Base-by-base conservation (phyloP, 2,797 vertebrate species). In the Sebastes cheni region DNA sequence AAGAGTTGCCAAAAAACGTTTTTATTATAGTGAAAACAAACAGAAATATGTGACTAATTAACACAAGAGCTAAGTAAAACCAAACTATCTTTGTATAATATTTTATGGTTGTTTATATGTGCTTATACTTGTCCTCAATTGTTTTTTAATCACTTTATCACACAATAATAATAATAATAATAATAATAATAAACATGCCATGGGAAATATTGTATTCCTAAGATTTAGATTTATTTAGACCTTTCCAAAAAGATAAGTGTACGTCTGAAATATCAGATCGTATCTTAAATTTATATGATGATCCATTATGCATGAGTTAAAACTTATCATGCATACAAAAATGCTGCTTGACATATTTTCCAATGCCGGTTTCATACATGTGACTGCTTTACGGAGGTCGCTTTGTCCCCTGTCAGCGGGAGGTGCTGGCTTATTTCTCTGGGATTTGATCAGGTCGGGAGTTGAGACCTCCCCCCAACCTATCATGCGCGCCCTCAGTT, bases 381-480 rank as follows among this genome's bases (percentile, higher is more conserved):
- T 61, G 22, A 16, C 20, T 66, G 10, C 55, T 80, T 68, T 39
- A 30, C 55, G 6, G 23, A 62, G 29, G 4, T 58, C 27, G 39
- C 59, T 72, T 85, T 78, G 68, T 66, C 18, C 16, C 72, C 39
- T 54, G 39, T 70, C 67, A 77, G 72, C n/a, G 8, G 66, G 69
- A 65, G 30, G 50, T 78, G 23, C 74, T 34, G 27, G 16, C 27
- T 69, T 70, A 62, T 79, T 73, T 80, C 77, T 78, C 29, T n/a
- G 32, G 66, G 29, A 81, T 91, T 87, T 82, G 77, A 86, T 90
- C 72, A 75, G 46, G 59, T 80, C 54, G 27, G 27, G 30, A 79
- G 70, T 72, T 73, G 68, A 81, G 61, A 74, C 32, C 46, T 56
- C 50, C 52, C 34, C 34, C 13, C 11, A 30, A 60, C 58, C 81